Evolutionary conservation across 2,797 vertebrate genomes (phyloP), one percentile per base, ranked within the genome.

Genomic region (Coregonus sp.): DNA sequence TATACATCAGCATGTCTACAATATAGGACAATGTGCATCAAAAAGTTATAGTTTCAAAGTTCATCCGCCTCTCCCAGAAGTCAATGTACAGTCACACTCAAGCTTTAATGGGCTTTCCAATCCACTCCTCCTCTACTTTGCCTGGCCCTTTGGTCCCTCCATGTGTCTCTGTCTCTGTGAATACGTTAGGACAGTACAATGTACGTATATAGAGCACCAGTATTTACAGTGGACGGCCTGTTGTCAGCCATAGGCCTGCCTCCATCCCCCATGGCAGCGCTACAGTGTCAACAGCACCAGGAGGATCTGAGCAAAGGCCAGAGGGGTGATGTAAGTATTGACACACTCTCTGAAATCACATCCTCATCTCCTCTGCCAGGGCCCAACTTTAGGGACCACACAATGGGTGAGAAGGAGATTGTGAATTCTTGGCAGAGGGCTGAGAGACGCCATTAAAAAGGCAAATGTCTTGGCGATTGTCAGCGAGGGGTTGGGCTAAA

Each of bases 381-480:
- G 78, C 75, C 31, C 65, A 80, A 86, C 85, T 77, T 85, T 72
- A 3, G 47, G 75, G 78, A 74, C 61, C 67, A 74, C 84, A 75
- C 84, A 81, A 85, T 85, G 63, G 84, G 79, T 75, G 81, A 70
- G 72, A 74, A 87, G 83, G 73, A 75, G 77, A 89, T 90, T 90
- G 89, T 86, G 89, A 83, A 91, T 91, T 89, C 90, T 91, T 94
- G 92, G 91, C 90, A 91, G 84, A 52, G 82, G 70, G 20, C 79
- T 74, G 81, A 80, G 74, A 82, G 86, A 90, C 54, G 85, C 89
- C 88, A 92, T 93, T 95, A 85, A 94, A 93, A 93, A 93, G 92
- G 93, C 92, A 92, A 94, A 93, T 92, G 88, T 92, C 90, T 93
- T 90, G 84, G 87, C 84, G 85, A 92, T 89, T 89, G 89, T 94